These are phyloP conservation scores for Campoletis raptor DNA, from an alignment of 2,888 invertebrate species.

Conservation along the genomic window DNA sequence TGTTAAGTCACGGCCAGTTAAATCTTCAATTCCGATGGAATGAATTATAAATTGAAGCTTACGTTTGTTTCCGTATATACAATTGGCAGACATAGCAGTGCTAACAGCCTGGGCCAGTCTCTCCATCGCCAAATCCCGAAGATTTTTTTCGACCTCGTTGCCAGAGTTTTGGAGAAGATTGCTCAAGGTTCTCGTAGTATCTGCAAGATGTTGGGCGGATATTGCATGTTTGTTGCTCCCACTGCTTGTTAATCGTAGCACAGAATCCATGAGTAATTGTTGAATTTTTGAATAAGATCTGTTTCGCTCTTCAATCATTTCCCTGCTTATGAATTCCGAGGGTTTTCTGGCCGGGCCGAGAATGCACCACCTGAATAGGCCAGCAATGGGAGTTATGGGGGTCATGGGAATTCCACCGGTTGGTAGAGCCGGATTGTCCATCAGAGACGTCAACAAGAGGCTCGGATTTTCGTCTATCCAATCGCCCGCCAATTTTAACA, in stretches of 20 bases:
- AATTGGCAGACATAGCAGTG: constrained; percentile 91
- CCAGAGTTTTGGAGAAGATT: constrained; percentile 73
- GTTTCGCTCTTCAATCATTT: constrained; percentile 69
- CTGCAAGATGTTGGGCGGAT: constrained; percentile 83
- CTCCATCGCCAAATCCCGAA: constrained; percentile 86
- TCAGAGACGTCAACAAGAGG: constrained; percentile 80
- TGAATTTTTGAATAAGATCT: constrained; percentile 82
- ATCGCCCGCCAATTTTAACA: constrained; percentile 80
- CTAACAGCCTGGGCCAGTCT: constrained; percentile 94
- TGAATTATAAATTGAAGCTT: constrained; percentile 55
- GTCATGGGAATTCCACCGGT: constrained; percentile 94
- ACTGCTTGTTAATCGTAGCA: constrained; percentile 79
- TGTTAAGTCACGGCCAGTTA: background rate
- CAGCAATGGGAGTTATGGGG: constrained; percentile 92
- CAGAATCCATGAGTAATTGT: constrained; percentile 83
- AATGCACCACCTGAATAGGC: constrained; percentile 87
- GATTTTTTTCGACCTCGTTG: constrained; percentile 71
- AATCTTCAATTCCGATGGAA: background rate
- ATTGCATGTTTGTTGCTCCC: constrained; percentile 82
- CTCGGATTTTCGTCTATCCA: constrained; percentile 83
- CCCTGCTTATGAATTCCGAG: constrained; percentile 66
- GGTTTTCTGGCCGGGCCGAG: constrained; percentile 78
- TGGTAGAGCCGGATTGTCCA: constrained; percentile 88
- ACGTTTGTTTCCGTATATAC: constrained; percentile 93
- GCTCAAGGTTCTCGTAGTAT: constrained; percentile 78